A percentile compares a stretch with the other conserved stretches of the same genome.
These are phyloP conservation scores for silkworm (Bombyx mori) DNA, from an alignment of 1,140 invertebrate species.

Conservation along the genomic window DNA sequence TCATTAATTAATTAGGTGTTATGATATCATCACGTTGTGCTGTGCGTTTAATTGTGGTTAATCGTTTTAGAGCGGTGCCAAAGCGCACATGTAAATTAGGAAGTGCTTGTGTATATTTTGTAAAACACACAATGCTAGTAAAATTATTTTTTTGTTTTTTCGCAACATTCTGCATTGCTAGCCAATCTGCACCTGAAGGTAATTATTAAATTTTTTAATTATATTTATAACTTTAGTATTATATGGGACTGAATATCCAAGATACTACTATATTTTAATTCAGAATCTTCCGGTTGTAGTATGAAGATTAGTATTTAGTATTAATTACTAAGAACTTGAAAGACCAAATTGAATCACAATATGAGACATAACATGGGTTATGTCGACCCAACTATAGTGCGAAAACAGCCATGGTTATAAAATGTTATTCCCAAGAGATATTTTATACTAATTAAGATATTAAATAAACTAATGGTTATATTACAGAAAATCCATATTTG, in stretches of 20 bases:
- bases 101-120: conserved; percentile 10
- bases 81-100: conserved; percentile 31
- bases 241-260: too few species aligned
- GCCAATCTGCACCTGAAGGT: neutral
- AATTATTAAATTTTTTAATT: neutral
- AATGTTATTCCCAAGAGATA: neutral
- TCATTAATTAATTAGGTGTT: conserved; percentile 41
- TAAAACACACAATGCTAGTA: neutral
- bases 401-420: too few species aligned
- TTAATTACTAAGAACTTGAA: too few species aligned
- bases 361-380: neutral
- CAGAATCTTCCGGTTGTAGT: too few species aligned
- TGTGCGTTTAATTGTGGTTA: conserved; percentile 25
- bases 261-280: too few species aligned
- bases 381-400: neutral
- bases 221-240: too few species aligned
- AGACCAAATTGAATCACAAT: too few species aligned
- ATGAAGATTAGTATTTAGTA: too few species aligned
- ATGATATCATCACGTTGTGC: conserved; percentile 46
- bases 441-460: neutral
- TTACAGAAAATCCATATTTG: conserved; percentile 37
- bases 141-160: too few species aligned
- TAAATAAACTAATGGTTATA: neutral
- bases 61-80: conserved; percentile 29
- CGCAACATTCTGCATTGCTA: neutral